Conservation (phyloP, 2,797 vertebrate species). For the Crocidura indochinensis region DNA sequence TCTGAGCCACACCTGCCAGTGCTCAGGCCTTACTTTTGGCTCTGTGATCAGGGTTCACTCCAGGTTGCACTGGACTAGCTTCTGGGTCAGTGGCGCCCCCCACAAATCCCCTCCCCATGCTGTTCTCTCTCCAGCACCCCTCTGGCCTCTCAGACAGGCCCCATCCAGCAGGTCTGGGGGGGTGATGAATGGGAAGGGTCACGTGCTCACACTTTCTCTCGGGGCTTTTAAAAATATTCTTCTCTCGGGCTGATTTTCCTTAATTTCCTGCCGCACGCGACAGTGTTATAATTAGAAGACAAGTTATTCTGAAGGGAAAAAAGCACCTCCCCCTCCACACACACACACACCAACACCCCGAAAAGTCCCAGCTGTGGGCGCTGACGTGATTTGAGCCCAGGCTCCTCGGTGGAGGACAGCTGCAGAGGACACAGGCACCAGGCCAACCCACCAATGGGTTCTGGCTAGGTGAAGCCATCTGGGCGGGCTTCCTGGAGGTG, state of each 20-base stretch:
- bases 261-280: conserved; percentile 76
- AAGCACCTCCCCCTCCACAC: neutral
- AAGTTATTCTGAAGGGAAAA: conserved; percentile 85
- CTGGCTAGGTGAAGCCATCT: neutral
- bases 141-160: too few species aligned
- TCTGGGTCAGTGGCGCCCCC: too few species aligned
- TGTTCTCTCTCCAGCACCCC: too few species aligned
- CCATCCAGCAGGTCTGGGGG: neutral
- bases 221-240: conserved; percentile 73
- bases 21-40: too few species aligned
- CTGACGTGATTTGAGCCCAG: conserved; percentile 49
- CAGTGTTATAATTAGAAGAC: conserved; percentile 86
- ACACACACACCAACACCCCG: conserved; percentile 37
- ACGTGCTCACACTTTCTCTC: neutral
- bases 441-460: neutral
- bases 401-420: conserved; percentile 57
- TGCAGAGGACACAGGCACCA: neutral
- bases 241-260: conserved; percentile 74
- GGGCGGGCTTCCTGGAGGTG: conserved; percentile 8
- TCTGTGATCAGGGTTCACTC: too few species aligned
- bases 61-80: too few species aligned
- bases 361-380: conserved; percentile 80
- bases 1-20: too few species aligned
- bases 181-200: neutral
- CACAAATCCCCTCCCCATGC: too few species aligned